These are phyloP conservation scores for Stictonetta naevosa DNA, from an alignment of 2,113 vertebrate species.

Conservation along the genomic window DNA sequence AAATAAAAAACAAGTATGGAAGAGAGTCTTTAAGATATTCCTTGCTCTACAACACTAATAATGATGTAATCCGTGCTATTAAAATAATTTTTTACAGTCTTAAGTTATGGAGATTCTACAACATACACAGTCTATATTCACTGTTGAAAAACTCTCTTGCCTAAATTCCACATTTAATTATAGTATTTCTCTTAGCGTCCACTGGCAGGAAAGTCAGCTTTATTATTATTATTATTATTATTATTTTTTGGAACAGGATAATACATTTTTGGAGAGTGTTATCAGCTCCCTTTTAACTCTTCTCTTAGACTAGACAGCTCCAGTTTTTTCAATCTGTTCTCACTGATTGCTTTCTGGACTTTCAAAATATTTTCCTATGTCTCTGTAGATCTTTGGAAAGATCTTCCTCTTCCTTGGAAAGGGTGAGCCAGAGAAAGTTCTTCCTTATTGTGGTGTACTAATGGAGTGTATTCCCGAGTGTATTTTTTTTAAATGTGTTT, in stretches of 20 bases:
- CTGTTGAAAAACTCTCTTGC: background rate
- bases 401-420: no score
- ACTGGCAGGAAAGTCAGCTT: background rate
- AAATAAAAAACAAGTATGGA: background rate
- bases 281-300: background rate
- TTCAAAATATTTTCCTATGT: background rate
- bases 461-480: background rate
- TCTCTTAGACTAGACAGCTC: background rate
- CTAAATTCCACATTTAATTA: background rate
- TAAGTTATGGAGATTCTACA: background rate
- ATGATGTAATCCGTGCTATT: background rate
- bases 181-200: background rate
- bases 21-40: background rate
- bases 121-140: background rate
- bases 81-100: background rate
- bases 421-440: no score
- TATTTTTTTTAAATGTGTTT: background rate
- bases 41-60: background rate
- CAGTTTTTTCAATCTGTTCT: background rate
- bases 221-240: background rate
- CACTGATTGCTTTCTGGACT: background rate
- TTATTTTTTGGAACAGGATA: background rate
- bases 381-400: background rate
- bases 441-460: rapidly evolving
- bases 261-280: background rate